phyloP scores from a whole-genome alignment of 2,113 vertebrate species.

The Albula glossodonta region DNA sequence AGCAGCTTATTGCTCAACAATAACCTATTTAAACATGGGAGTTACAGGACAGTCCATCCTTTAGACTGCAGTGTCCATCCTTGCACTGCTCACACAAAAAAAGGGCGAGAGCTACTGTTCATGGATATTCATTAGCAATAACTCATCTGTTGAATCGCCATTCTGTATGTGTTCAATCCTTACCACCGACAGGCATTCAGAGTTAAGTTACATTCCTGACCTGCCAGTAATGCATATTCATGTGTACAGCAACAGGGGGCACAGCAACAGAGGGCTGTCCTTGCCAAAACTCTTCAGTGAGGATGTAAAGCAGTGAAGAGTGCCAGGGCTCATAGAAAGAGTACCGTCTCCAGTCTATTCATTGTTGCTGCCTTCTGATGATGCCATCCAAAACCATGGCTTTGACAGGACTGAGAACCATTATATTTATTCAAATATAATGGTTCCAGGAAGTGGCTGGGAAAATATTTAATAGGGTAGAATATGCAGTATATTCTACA shows the following conservation, averaged over 20 bases:
- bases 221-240: neutral
- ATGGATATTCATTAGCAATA: neutral
- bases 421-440: too few relatives aligned
- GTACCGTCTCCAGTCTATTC: neutral
- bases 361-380: neutral
- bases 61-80: neutral
- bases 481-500: neutral
- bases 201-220: neutral
- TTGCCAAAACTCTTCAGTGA: neutral
- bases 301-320: neutral
- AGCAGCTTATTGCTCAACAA: neutral
- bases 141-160: conserved; percentile 4
- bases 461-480: too few relatives aligned
- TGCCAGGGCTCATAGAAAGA: neutral
- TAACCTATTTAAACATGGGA: neutral
- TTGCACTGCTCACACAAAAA: neutral
- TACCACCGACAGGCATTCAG: neutral
- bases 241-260: neutral
- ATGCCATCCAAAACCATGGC: too few relatives aligned
- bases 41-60: neutral
- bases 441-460: too few relatives aligned
- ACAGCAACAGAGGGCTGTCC: neutral
- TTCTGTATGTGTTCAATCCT: neutral
- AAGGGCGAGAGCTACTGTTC: neutral
- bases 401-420: neutral